phyloP scores from a whole-genome alignment of 2,113 vertebrate species.

The Pelecanus crispus region DNA sequence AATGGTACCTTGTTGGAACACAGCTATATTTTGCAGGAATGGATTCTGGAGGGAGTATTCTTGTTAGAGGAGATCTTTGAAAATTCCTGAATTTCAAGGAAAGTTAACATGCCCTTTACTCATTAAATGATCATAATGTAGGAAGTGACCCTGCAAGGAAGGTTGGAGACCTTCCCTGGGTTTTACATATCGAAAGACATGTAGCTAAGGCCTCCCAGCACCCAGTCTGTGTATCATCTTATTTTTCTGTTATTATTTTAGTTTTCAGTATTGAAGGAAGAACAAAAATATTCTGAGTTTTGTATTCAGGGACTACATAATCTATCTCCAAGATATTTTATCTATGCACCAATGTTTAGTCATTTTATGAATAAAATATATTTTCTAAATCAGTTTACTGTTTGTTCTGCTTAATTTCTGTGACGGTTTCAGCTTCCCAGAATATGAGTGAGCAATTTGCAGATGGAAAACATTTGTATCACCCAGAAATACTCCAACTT shows the following conservation, averaged over 20 bases:
- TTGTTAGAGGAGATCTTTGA: background rate
- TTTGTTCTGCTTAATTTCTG: background rate
- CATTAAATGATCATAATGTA: background rate
- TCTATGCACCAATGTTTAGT: background rate
- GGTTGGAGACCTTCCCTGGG: background rate
- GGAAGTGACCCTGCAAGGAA: background rate
- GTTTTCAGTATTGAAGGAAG: background rate
- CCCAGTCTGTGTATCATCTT: background rate
- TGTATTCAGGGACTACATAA: background rate
- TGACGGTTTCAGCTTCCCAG: background rate
- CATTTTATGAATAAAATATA: slow-evolving; percentile 38
- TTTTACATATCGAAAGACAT: background rate
- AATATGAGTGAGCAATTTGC: background rate
- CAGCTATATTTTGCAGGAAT: background rate
- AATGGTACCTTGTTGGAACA: background rate
- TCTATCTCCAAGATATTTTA: background rate
- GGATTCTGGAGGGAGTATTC: background rate
- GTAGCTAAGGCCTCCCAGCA: background rate
- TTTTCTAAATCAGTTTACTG: background rate
- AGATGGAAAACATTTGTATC: background rate
- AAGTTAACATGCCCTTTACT: background rate
- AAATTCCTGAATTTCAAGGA: background rate
- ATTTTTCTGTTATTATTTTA: background rate
- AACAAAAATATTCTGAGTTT: background rate
- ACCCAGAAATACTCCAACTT: background rate